Percentiles rank a stretch among this genome's conserved stretches.
Evolutionary conservation across 35 echinoderm and acorn worm species (phyloP).

Genomic region (Anneissia japonica): DNA sequence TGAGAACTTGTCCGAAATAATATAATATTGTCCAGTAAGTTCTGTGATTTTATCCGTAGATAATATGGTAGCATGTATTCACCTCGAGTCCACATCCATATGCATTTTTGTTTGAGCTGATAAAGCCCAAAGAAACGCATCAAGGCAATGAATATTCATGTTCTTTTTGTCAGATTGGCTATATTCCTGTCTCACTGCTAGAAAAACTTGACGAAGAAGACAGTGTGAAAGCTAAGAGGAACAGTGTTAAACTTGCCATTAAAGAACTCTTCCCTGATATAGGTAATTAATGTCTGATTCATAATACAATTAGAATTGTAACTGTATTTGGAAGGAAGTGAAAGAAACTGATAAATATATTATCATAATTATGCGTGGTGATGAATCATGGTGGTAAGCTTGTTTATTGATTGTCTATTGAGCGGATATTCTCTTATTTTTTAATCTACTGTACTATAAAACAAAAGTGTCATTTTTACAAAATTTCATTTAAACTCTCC

Average conservation of each 20-base stretch:
- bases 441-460: too few species aligned
- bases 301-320: not conserved
- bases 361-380: not conserved
- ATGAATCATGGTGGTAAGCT: not conserved
- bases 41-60: too few species aligned
- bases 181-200: not conserved
- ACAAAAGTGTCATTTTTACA: too few species aligned
- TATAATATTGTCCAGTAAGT: too few species aligned
- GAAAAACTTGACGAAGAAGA: not conserved
- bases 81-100: too few species aligned
- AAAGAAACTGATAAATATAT: not conserved
- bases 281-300: not conserved
- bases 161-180: constrained; percentile 4
- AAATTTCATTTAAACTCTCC: too few species aligned
- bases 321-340: not conserved
- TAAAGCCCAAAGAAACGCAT: too few species aligned
- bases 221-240: not conserved
- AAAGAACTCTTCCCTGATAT: not conserved
- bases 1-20: too few species aligned
- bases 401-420: not conserved
- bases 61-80: too few species aligned
- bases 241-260: not conserved
- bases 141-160: not conserved
- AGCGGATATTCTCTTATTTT: too few species aligned
- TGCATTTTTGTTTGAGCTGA: too few species aligned